Evolutionary conservation across 2,797 vertebrate species (phyloP).

Genomic region (Xenopus petersii): DNA sequence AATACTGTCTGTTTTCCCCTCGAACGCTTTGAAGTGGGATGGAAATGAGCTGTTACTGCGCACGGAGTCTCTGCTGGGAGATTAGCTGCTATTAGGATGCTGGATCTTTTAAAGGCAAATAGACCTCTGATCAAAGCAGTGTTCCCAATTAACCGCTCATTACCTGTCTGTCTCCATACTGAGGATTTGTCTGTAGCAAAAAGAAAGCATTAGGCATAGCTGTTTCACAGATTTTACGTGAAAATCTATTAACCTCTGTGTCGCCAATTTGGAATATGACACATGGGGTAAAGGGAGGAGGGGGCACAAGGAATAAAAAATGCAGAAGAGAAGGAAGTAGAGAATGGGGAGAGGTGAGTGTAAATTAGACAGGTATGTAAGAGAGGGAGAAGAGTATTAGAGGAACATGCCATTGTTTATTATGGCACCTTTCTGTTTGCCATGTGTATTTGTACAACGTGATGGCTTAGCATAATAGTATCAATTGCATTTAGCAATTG

Average conservation of each 20-base stretch:
- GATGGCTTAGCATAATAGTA: no score
- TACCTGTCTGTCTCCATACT: constrained; percentile 52
- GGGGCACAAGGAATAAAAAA: no score
- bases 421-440: no score
- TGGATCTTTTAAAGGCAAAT: constrained; percentile 59
- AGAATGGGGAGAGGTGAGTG: no score
- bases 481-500: no score
- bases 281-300: no score
- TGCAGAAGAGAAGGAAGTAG: no score
- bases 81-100: constrained; percentile 61
- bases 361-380: no score
- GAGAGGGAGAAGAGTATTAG: no score
- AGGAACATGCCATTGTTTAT: no score
- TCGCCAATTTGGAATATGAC: neutral
- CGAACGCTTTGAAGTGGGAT: constrained; percentile 61
- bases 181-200: constrained; percentile 23
- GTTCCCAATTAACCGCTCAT: constrained; percentile 59
- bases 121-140: constrained; percentile 66
- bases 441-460: no score
- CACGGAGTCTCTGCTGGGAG: constrained; percentile 52
- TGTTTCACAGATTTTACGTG: neutral
- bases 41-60: constrained; percentile 58
- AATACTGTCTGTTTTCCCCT: constrained; percentile 54
- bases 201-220: constrained; percentile 11
- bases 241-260: constrained; percentile 21